phyloP scores from a whole-genome alignment of 2,888 invertebrate genomes.

The Pantelozetes paolii region DNA sequence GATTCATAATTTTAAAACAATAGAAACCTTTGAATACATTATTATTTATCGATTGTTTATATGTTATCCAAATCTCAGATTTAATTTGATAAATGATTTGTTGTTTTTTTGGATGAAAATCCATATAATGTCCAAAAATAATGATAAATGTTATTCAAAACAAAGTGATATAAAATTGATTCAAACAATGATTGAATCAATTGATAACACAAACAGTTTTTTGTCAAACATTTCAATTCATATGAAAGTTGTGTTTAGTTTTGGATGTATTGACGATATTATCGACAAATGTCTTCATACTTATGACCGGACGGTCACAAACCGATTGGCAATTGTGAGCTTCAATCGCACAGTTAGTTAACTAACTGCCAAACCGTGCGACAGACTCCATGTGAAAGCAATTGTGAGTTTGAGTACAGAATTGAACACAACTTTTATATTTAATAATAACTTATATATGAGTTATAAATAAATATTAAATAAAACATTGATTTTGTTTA shows the following conservation, averaged over 20 bases:
- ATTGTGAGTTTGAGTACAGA: not conserved
- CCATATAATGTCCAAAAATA: not conserved
- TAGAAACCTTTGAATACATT: not conserved
- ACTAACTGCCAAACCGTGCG: not conserved
- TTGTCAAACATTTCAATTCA: not conserved
- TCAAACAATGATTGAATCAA: not conserved
- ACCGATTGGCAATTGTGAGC: no score
- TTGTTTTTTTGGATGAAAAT: not conserved
- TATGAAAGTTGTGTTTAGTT: not conserved
- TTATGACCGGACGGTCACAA: not conserved
- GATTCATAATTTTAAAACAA: constrained; percentile 12
- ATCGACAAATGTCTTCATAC: not conserved
- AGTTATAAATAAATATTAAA: not conserved
- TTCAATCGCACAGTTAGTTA: not conserved
- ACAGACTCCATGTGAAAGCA: not conserved
- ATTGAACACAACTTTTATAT: not conserved
- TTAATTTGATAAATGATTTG: constrained; percentile 15
- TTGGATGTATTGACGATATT: not conserved
- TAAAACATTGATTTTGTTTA: not conserved
- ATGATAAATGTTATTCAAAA: not conserved
- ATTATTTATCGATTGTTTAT: not conserved
- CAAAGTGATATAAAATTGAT: not conserved
- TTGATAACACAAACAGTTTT: not conserved
- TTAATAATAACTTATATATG: not conserved
- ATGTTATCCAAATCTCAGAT: constrained; percentile 3